phyloP scores from a whole-genome alignment of 2,797 vertebrate genomes.

The Trachurus trachurus region DNA sequence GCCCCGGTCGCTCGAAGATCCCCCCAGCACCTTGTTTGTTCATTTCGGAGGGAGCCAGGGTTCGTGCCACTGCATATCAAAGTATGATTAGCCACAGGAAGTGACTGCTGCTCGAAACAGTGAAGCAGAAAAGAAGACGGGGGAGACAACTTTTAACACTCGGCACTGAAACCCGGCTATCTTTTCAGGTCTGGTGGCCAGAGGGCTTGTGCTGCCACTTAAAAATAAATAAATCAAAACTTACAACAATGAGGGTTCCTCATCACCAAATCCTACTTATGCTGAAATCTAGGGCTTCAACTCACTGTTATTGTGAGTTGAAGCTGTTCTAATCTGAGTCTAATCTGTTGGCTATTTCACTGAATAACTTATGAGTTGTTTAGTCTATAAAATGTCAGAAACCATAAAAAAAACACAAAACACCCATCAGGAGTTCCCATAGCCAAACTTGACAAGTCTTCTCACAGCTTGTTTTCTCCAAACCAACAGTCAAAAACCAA shows the following conservation, averaged over 20 bases:
- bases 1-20: slow-evolving; percentile 59
- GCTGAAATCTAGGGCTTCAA: neutral
- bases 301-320: neutral
- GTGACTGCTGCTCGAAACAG: slow-evolving; percentile 56
- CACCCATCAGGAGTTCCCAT: neutral
- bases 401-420: neutral
- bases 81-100: slow-evolving; percentile 77
- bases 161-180: slow-evolving; percentile 6
- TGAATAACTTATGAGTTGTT: neutral
- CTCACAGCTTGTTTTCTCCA: neutral
- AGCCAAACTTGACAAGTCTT: neutral
- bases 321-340: no score
- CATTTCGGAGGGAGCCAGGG: slow-evolving; percentile 60
- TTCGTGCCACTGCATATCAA: slow-evolving; percentile 75
- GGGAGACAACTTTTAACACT: slow-evolving; percentile 45
- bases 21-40: slow-evolving; percentile 63
- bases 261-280: neutral
- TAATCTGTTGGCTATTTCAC: neutral
- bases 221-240: neutral
- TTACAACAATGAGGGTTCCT: neutral
- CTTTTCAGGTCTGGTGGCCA: slow-evolving; percentile 7
- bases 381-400: neutral
- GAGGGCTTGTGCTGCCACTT: slow-evolving; percentile 1
- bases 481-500: neutral
- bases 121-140: slow-evolving; percentile 27